Evolutionary conservation across 2,888 invertebrate species (phyloP), one percentile per base, ranked within the genome.

Genomic region (Rhingia campestris): DNA sequence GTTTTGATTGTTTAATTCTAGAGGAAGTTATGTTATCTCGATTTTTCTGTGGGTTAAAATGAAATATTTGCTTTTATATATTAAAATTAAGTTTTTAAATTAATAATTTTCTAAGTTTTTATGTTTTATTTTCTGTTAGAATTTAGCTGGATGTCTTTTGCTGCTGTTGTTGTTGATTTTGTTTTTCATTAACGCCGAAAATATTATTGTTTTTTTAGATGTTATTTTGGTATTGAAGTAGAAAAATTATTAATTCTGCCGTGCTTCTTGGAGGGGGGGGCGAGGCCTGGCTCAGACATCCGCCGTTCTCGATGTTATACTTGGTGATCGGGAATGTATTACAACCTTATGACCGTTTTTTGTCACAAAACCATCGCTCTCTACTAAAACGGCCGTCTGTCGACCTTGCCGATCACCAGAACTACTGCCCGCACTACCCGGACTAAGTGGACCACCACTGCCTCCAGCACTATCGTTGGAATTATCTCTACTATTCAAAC

Each of bases 331-430:
- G 92, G 91, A 96, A 93, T 96, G 96, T 92, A 97, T 95, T 92
- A 97, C 96, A 92, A 97, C 97, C 92, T 96, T 96, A 93, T 96
- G 97, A 89, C 95, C 96, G 92, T 97, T 97, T 93, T 95, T 96
- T 89, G 95, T 96, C 89, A 95, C 94, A 91, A 94, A 95, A 86
- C 95, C 95, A 91, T 96, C 96, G 92, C 95, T 95, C 92, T 95
- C 95, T 90, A 97, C 95, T 90, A 97, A 93, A 90, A 97, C 97
- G 89, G 96, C 96, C 88, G 97, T 97, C 91, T 97, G 95, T 87
- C 94, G 93, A 76, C 91, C 89, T 88, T 89, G 86, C 80, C 87
- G 86, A 86, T 89, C 90, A 87, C 89, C 90, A 66, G 87, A 88
- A 87, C 89, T 88, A 81, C 88, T 89, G 81, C 88, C 87, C 79